Evolutionary conservation across 2,797 vertebrate genomes (phyloP), one percentile per base, ranked within the genome.

Genomic region (Danio tinwini): DNA sequence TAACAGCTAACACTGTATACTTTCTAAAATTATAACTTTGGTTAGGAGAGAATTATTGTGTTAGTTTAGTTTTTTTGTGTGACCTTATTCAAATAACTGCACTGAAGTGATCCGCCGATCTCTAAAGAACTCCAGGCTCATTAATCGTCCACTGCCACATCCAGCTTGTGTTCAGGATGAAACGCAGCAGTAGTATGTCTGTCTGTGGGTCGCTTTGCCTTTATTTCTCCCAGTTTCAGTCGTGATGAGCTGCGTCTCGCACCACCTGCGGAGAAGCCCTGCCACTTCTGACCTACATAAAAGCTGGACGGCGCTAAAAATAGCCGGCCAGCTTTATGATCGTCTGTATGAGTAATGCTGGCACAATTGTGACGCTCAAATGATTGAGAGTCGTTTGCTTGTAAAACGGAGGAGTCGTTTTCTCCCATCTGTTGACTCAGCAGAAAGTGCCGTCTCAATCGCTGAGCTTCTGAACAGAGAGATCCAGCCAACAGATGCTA

Each of bases 261-360:
- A 59, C 69, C 40, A 59, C 86, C 77, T 78, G 84, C 45, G 5
- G 74, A 83, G 45, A 74, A 82, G 81, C 62, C 74, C 85, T 84
- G 81, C 37, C 78, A 86, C 90, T 90, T 84, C 85, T 93, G 92
- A 91, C 93, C 93, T 89, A 93, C 87, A 91, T 92, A 90, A 88
- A 86, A 59, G 77, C 86, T 78, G 86, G 87, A 88, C 79, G 79
- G 59, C 68, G 86, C 87, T 93, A 93, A 91, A 92, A 90, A 90
- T 92, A 93, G 89, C 52, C 11, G 0, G 80, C 77, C 84, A 85
- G 85, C 90, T 91, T 91, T 90, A 86, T 70, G 86, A 88, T 88
- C 21, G 39, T 86, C 81, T 77, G 74, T 78, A 82, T 21, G 50
- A 19, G 63, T 62, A 72, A 83, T 62, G 40, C 50, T 40, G 21